Percentiles rank a stretch among this genome's conserved stretches.
Evolutionary conservation across 2,888 invertebrate genomes (phyloP).

Genomic region (Mimas tiliae): DNA sequence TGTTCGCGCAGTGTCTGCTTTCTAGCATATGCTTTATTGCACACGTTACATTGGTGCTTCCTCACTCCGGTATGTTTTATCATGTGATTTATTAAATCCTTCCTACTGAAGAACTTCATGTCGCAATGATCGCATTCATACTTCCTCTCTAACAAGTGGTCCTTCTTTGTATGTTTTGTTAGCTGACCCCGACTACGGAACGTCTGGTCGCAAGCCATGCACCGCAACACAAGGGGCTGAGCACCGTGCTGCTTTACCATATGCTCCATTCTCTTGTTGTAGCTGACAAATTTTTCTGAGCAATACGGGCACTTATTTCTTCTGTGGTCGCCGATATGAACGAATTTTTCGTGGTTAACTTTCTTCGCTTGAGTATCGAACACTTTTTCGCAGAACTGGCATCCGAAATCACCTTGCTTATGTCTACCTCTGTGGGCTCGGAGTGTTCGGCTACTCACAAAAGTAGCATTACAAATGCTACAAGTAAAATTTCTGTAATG

Average conservation of each 20-base stretch:
- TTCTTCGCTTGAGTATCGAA: conserved; percentile 57
- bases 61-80: conserved; percentile 68
- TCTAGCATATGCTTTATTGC: conserved; percentile 56
- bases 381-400: conserved; percentile 57
- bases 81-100: conserved; percentile 60
- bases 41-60: conserved; percentile 64
- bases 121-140: conserved; percentile 46
- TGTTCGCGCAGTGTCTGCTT: conserved; percentile 60
- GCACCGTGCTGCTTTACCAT: conserved; percentile 53
- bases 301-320: conserved; percentile 34
- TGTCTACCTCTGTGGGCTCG: conserved; percentile 38
- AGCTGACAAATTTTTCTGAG: conserved; percentile 29
- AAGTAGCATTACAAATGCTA: conserved; percentile 50
- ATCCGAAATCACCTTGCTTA: conserved; percentile 38
- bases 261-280: conserved; percentile 51
- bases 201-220: conserved; percentile 52
- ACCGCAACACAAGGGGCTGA: conserved; percentile 43
- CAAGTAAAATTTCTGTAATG: conserved; percentile 63
- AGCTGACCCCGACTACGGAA: conserved; percentile 41
- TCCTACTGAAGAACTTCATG: conserved; percentile 41
- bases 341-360: conserved; percentile 55
- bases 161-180: conserved; percentile 43
- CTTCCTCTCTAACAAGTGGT: conserved; percentile 44
- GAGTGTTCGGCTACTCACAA: conserved; percentile 35
- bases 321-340: conserved; percentile 41